Evolutionary conservation across 2,797 vertebrate species (phyloP).

Genomic region (Pantherophis vulpinus): DNA sequence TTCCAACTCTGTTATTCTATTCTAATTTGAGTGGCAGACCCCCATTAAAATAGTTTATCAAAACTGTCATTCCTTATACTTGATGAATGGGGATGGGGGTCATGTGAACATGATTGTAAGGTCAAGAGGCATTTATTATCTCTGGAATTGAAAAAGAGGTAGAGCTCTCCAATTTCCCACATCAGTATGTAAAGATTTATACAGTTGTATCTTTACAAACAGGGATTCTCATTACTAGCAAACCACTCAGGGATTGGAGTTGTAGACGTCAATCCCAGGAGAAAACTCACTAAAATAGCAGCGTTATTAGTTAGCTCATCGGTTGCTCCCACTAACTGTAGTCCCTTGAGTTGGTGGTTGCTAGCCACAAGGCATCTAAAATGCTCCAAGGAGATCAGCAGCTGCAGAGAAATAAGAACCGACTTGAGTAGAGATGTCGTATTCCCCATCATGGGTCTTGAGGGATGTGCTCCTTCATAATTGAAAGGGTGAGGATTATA

Average conservation of each 20-base stretch:
- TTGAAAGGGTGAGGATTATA: slow-evolving; percentile 54
- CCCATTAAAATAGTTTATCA: background rate
- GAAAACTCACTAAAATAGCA: slow-evolving; percentile 36
- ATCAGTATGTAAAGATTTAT: background rate
- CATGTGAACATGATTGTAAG: background rate
- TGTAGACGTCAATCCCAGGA: background rate
- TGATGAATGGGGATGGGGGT: background rate
- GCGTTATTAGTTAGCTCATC: slow-evolving; percentile 31
- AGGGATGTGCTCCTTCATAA: slow-evolving; percentile 48
- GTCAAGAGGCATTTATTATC: background rate
- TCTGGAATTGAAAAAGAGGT: background rate
- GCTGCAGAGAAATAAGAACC: slow-evolving; percentile 56
- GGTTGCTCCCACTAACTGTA: slow-evolving; percentile 10
- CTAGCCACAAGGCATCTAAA: slow-evolving; percentile 42
- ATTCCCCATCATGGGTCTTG: slow-evolving; percentile 50
- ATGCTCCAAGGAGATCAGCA: slow-evolving; percentile 59
- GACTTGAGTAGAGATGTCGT: slow-evolving; percentile 9
- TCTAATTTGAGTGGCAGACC: background rate
- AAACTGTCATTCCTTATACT: background rate
- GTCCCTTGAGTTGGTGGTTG: slow-evolving; percentile 23
- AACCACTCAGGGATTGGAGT: slow-evolving; percentile 16
- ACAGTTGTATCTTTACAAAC: background rate
- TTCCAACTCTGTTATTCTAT: no score
- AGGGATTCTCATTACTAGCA: background rate
- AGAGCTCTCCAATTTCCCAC: background rate